Evolutionary conservation across 2,888 invertebrate genomes (phyloP).

Genomic region (Syritta pipiens): DNA sequence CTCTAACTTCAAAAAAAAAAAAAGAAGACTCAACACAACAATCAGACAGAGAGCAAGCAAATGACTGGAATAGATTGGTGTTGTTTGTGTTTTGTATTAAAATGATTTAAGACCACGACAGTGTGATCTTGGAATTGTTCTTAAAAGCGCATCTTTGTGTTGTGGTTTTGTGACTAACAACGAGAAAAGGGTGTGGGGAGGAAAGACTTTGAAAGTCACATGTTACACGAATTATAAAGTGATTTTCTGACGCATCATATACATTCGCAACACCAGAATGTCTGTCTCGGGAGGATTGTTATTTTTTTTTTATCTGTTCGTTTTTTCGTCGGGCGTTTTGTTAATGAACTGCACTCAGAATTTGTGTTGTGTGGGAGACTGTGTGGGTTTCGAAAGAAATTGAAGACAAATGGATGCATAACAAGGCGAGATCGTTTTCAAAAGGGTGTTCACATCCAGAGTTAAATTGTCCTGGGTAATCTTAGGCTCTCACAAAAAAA

Average conservation of each 20-base stretch:
- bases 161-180: conserved; percentile 18
- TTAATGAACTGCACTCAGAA: no score
- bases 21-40: conserved; percentile 52
- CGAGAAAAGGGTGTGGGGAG: conserved; percentile 36
- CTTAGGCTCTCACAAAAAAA: no score
- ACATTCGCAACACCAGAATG: conserved; percentile 78
- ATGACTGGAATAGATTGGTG: conserved; percentile 29
- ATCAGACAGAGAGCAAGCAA: conserved; percentile 61
- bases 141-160: conserved; percentile 68
- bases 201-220: conserved; percentile 70
- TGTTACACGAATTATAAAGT: conserved; percentile 77
- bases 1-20: conserved; percentile 21
- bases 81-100: conserved; percentile 74
- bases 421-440: background rate
- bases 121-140: conserved; percentile 70
- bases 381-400: conserved; percentile 12
- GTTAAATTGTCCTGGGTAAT: no score
- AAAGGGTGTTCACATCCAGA: no score
- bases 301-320: background rate
- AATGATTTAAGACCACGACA: conserved; percentile 75
- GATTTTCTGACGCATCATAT: conserved; percentile 78
- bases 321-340: no score
- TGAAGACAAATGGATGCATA: background rate
- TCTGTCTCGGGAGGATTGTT: conserved; percentile 71
- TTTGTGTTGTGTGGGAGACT: background rate